Evolutionary conservation across 2,797 vertebrate genomes (phyloP).

Genomic region (Galagoides demidoff): DNA sequence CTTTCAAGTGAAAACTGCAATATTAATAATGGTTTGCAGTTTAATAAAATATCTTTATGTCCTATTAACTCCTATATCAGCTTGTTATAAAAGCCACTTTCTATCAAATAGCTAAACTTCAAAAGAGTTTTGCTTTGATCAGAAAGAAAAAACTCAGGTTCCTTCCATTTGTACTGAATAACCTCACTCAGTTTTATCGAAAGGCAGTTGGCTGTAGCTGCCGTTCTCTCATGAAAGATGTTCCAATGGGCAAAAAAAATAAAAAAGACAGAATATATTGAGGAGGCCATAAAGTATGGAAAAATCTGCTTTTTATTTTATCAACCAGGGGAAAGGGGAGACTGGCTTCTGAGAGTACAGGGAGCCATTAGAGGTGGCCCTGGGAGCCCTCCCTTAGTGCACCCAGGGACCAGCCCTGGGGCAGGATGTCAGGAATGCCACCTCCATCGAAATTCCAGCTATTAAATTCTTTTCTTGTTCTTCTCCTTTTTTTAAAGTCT

Average conservation of each 20-base stretch:
- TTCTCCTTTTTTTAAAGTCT: background rate
- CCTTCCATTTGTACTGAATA: conserved; percentile 90
- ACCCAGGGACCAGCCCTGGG: background rate
- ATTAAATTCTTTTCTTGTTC: background rate
- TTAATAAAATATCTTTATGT: conserved; percentile 93
- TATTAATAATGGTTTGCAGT: conserved; percentile 91
- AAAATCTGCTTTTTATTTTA: background rate
- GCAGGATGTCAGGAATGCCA: background rate
- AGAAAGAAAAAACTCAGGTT: conserved; percentile 88
- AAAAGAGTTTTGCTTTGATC: conserved; percentile 91
- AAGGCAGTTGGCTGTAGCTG: conserved; percentile 86
- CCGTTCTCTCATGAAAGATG: conserved; percentile 79
- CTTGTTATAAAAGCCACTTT: conserved; percentile 88
- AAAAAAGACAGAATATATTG: conserved; percentile 57
- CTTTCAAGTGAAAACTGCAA: conserved; percentile 91
- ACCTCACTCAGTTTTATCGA: conserved; percentile 85
- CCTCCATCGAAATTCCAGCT: background rate
- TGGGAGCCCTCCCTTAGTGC: background rate
- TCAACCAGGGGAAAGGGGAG: no score
- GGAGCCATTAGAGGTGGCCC: accelerated
- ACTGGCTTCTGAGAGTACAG: background rate
- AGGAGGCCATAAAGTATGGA: conserved; percentile 53
- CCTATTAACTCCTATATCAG: conserved; percentile 90
- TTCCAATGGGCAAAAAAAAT: conserved; percentile 76
- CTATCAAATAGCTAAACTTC: conserved; percentile 92